Evolutionary conservation across 2,888 invertebrate genomes (phyloP), one percentile per base, ranked within the genome.

Genomic region (Nematopogon swammerdamellus): DNA sequence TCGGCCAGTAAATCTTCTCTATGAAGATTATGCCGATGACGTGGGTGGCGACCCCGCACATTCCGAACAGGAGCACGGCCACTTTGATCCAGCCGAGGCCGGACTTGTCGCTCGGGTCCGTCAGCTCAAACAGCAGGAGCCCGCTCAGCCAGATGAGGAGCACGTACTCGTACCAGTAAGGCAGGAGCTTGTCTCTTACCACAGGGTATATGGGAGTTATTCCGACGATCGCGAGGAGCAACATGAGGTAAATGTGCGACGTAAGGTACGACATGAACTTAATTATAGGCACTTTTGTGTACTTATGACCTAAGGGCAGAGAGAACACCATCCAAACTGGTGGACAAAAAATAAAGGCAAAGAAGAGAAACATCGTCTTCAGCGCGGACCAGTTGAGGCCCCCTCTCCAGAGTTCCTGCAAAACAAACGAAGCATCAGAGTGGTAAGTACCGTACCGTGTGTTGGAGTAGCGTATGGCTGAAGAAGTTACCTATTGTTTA

Each of bases 251-350:
- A 62, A 99, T 89, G 77, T 99, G 99, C 6, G 98, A 97, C 19
- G 98, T 97, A 61, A 99, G 85, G 76, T 99, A 98, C 45, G 97
- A 97, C 92, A 98, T 97, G 79, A 99, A 99, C 80, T 99, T 99
- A 65, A 99, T 97, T 65, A 99, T 97, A 51, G 99, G 99, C 63
- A 98, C 95, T 83, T 97, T 95, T 82, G 96, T 94, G 80, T 92
- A 96, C 73, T 92, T 92, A 80, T 96, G 95, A 44, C 94, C 94
- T 64, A 97, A 79, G 48, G 97, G 97, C 65, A 97, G 86, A 55
- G 97, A 96, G 70, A 97, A 95, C 47, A 92, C 89, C 58, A 97
- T 81, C 97, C 97, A 99, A 29, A 98, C 89, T 5, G 97, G 95
- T 42, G 99, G 99, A 65, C 95, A 95, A 49, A 96, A 77, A 63